Base-by-base conservation (phyloP, 2,888 invertebrate species). In the Sclerodermus sp. region DNA sequence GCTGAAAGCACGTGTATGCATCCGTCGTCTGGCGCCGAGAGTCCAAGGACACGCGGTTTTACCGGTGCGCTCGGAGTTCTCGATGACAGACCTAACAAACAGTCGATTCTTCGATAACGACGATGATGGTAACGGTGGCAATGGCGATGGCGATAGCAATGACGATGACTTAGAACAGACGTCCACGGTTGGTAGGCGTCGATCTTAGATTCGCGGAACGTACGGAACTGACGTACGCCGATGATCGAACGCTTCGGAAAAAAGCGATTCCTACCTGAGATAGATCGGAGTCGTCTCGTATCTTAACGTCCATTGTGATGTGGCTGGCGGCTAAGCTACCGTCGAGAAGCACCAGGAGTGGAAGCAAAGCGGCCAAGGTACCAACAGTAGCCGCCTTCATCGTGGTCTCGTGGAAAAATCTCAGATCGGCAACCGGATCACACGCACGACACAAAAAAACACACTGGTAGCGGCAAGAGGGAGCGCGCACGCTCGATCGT, bases 281-380 rank as follows among this genome's bases (percentile, higher is more conserved):
- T 51, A 77, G 64, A 47, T 77, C 70, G 53, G 70, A 42, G 47
- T 76, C 76, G 38, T 70, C 72, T 40, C 74, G 69, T 16, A 77
- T 76, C 62, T 66, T 74, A n/a, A 65, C 64, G 51, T 72, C 69
- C 34, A 77, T 71, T 37, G 71, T 66, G 34, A 55, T 49, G 23
- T 50, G 54, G 39, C 38, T 60, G 23, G 39, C 45, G n/a, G 50
- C 53, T 38, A 55, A 55, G 4, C 45, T 52, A 36, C 47, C 59
- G 51, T 51, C 47, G 57, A 52, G 30, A 39, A 49, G 32, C 40
- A 53, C 38, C 34, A 62, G 36, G 32, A 58, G 32, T 50, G 43
- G 47, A 49, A n/a, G 39, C 38, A 42, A 53, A 47, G 23, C 51
- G 36, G 18, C 39, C 50, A 46, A 42, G 41, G n/a, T n/a, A n/a